Conservation (phyloP, 2,888 invertebrate species). For the Asteroscopus sphinx region DNA sequence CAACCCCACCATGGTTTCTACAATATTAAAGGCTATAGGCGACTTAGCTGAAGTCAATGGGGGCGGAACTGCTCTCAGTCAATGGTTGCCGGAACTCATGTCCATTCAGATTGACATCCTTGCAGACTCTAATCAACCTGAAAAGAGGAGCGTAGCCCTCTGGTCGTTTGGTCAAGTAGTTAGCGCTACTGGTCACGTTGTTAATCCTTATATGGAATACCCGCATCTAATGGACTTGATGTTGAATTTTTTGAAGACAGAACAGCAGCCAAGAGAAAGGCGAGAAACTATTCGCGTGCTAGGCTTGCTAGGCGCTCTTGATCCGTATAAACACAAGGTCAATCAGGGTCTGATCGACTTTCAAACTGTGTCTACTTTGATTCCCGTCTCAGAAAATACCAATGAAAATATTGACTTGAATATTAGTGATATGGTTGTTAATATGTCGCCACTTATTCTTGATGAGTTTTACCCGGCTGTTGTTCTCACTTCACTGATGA, state of each 20-base stretch:
- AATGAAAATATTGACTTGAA: constrained; percentile 90
- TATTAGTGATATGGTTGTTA: constrained; percentile 97
- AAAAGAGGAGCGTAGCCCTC: constrained; percentile 97
- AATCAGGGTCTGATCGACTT: constrained; percentile 97
- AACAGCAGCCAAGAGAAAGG: constrained; percentile 96
- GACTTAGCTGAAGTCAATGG: constrained; percentile 98
- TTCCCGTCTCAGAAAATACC: constrained; percentile 93
- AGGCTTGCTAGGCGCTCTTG: constrained; percentile 98
- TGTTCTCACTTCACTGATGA: constrained; percentile 98
- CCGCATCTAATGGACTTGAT: constrained; percentile 97
- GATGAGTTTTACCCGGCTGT: constrained; percentile 99
- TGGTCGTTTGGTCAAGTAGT: constrained; percentile 99
- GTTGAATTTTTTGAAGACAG: constrained; percentile 98
- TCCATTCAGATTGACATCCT: constrained; percentile 97
- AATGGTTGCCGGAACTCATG: constrained; percentile 96
- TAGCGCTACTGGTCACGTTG: constrained; percentile 98
- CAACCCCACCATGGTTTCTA: constrained; percentile 97
- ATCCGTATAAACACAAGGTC: constrained; percentile 99
- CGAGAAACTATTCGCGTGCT: constrained; percentile 98
- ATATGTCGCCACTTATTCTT: constrained; percentile 95
- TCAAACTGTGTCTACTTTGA: constrained; percentile 94
- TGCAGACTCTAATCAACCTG: constrained; percentile 97
- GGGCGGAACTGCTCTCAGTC: constrained; percentile 95
- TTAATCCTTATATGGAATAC: constrained; percentile 98
- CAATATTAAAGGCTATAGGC: constrained; percentile 97